Evolutionary conservation across 23 tunicate species (phyloP).

Genomic region (Ciona savignyi): DNA sequence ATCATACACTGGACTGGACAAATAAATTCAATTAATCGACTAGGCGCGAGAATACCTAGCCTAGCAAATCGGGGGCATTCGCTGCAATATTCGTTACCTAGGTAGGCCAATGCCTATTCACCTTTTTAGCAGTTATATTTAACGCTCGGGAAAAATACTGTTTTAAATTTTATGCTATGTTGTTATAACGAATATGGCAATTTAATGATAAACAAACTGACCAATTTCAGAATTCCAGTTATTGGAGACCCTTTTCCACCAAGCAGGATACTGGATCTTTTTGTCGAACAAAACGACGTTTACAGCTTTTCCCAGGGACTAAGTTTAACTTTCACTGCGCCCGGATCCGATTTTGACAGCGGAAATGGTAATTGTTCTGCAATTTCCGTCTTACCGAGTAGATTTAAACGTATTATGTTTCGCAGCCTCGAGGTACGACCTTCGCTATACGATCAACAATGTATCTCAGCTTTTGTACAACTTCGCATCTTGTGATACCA

Average conservation of each 20-base stretch:
- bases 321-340: conserved; percentile 43
- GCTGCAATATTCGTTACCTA: too few species aligned
- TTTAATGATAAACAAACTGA: too few species aligned
- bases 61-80: too few species aligned
- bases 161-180: too few species aligned
- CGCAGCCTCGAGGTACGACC: conserved; percentile 36
- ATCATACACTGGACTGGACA: too few species aligned
- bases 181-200: too few species aligned
- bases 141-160: too few species aligned
- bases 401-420: background rate
- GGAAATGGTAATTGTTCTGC: conserved; percentile 36
- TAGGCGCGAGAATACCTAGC: too few species aligned
- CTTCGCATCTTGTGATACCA: background rate
- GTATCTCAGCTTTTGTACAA: conserved; percentile 1
- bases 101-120: too few species aligned
- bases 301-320: background rate
- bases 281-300: conserved; percentile 16
- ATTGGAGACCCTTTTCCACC: conserved; percentile 32
- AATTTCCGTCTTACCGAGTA: background rate
- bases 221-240: background rate
- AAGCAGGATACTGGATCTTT: conserved; percentile 29
- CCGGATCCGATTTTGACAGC: conserved; percentile 58
- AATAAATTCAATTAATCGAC: too few species aligned
- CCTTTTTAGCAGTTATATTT: too few species aligned
- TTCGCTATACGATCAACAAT: conserved; percentile 31